Percentiles rank a stretch among this genome's conserved stretches.
Evolutionary conservation across 1,140 invertebrate genomes (phyloP).

Genomic region (Chelonus insularis): DNA sequence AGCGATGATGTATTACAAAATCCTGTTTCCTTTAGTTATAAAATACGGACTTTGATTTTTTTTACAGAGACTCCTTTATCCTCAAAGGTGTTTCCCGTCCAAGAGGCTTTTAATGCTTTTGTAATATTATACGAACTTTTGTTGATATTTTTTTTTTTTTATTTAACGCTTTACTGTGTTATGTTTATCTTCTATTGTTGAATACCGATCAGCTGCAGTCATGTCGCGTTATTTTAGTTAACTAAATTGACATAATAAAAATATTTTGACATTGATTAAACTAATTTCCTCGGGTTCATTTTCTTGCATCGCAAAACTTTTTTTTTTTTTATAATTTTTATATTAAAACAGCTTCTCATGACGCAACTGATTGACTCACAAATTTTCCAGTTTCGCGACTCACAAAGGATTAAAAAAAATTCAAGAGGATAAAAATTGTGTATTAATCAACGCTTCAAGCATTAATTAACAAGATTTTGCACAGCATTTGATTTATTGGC

Average conservation of each 20-base stretch:
- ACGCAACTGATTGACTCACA: neutral
- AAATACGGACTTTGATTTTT: neutral
- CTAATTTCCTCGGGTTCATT: no score
- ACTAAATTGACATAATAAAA: no score
- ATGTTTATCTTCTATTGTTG: no score
- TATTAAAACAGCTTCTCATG: neutral
- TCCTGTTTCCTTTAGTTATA: neutral
- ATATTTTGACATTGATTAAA: no score
- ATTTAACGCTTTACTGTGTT: neutral
- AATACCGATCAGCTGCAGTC: no score
- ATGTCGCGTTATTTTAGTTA: no score
- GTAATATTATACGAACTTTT: neutral
- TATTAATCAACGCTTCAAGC: conserved; percentile 17
- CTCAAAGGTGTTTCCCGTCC: conserved; percentile 9
- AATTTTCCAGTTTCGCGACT: neutral
- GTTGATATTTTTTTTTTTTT: conserved; percentile 3
- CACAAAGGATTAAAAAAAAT: neutral
- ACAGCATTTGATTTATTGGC: conserved; percentile 16
- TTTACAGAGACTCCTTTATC: conserved; percentile 1
- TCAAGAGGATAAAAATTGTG: neutral
- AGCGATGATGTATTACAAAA: no score
- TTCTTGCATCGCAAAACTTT: neutral
- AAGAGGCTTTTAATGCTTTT: conserved; percentile 16
- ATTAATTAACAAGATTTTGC: conserved; percentile 10
- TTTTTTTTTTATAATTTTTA: neutral